Percentiles rank a stretch among this genome's conserved stretches.
Evolutionary conservation across 2,113 vertebrate genomes (phyloP).

Genomic region (Tonatia bakeri): DNA sequence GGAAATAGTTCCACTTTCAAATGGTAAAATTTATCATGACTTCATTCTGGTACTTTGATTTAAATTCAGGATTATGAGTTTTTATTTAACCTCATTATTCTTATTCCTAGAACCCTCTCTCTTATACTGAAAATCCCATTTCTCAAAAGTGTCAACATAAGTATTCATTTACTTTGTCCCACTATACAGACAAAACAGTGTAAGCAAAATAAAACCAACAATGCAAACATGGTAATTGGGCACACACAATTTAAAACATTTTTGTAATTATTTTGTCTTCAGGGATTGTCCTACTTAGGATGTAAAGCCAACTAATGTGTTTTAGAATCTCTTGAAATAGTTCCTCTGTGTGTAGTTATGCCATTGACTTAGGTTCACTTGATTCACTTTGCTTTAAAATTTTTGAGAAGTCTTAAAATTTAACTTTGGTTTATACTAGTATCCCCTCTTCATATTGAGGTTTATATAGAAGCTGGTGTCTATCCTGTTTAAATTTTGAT

Average conservation of each 20-base stretch:
- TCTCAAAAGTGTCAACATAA: constrained; percentile 18
- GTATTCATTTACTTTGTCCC: background rate
- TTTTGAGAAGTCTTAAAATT: constrained; percentile 5
- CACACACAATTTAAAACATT: background rate
- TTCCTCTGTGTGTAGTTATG: background rate
- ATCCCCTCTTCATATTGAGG: background rate
- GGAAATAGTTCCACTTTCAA: constrained; percentile 21
- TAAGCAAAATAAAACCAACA: background rate
- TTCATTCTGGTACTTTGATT: background rate
- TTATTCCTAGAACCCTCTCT: background rate
- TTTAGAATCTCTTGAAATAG: constrained; percentile 32
- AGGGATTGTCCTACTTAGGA: background rate
- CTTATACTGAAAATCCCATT: background rate
- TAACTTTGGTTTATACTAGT: constrained; percentile 6
- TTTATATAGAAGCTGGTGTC: background rate
- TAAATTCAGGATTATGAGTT: background rate
- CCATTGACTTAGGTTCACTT: constrained; percentile 5
- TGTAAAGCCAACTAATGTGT: background rate
- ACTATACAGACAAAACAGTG: background rate
- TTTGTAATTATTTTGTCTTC: background rate
- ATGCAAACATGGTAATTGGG: background rate
- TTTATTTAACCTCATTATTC: background rate
- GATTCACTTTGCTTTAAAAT: background rate
- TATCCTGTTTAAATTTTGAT: background rate
- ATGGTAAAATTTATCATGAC: constrained; percentile 11